phyloP scores from a whole-genome alignment of 2,797 vertebrate species.

The Natrix natrix region DNA sequence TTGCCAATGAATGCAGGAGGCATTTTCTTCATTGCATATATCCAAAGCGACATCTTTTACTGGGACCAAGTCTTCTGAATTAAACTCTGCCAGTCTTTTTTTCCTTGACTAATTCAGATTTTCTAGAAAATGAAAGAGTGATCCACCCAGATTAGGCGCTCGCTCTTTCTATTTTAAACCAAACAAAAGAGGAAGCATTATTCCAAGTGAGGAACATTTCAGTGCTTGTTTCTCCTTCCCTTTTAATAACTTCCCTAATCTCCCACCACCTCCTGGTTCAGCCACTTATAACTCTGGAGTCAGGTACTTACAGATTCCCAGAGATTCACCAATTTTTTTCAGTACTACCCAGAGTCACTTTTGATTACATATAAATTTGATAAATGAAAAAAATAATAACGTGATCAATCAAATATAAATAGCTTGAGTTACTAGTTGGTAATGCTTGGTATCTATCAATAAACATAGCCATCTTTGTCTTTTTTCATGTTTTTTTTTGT shows the following conservation, averaged over 20 bases:
- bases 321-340: not conserved
- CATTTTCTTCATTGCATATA: not conserved
- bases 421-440: not conserved
- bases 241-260: not conserved
- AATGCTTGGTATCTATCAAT: not conserved
- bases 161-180: not conserved
- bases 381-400: not conserved
- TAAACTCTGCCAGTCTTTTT: not conserved
- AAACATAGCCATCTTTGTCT: not conserved
- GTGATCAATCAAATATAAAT: not conserved
- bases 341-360: not conserved
- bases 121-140: not conserved
- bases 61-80: not conserved
- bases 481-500: not conserved
- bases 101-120: not conserved
- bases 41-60: not conserved
- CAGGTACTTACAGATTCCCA: not conserved
- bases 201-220: not conserved
- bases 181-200: not conserved
- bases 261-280: not conserved
- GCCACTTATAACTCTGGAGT: not conserved
- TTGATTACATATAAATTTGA: not conserved
- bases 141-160: not conserved
- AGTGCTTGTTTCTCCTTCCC: not conserved
- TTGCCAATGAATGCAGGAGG: not conserved